Conservation (phyloP, 2,113 vertebrate genomes). For the Carollia perspicillata region DNA sequence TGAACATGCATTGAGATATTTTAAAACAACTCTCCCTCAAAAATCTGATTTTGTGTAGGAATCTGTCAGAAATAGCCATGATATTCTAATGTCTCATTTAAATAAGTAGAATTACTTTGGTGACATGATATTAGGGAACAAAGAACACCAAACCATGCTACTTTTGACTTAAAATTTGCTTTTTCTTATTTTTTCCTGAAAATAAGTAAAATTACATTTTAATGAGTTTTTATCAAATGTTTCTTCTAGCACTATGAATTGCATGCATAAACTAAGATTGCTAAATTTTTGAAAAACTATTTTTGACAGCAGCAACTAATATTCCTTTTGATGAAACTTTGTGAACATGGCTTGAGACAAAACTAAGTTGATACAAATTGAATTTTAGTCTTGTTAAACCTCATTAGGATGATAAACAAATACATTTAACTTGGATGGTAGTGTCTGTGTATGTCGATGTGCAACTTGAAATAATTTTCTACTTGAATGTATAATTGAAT, state of each 20-base stretch:
- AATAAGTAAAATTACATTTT: not conserved
- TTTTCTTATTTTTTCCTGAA: constrained; percentile 6
- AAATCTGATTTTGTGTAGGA: not conserved
- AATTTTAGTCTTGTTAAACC: constrained; percentile 52
- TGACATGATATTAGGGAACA: not conserved
- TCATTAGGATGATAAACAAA: constrained; percentile 48
- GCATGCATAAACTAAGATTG: not conserved
- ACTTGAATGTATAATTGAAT: constrained; percentile 8
- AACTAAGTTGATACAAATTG: constrained; percentile 49
- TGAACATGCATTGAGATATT: not conserved
- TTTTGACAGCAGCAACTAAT: constrained; percentile 11
- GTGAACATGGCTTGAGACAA: not conserved
- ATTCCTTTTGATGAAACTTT: constrained; percentile 37
- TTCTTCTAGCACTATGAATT: constrained; percentile 37
- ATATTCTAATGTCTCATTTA: constrained; percentile 29
- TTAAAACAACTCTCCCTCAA: not conserved
- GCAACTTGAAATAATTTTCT: constrained; percentile 47
- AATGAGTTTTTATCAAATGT: not conserved
- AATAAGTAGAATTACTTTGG: not conserved
- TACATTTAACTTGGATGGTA: constrained; percentile 26
- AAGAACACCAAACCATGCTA: not conserved
- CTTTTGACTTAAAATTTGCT: not conserved
- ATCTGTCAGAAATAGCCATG: not conserved
- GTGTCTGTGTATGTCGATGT: constrained; percentile 30
- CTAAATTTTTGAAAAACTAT: not conserved